Evolutionary conservation across 2,888 invertebrate species (phyloP), one percentile per base, ranked within the genome.

Genomic region (Rosalia funebris): DNA sequence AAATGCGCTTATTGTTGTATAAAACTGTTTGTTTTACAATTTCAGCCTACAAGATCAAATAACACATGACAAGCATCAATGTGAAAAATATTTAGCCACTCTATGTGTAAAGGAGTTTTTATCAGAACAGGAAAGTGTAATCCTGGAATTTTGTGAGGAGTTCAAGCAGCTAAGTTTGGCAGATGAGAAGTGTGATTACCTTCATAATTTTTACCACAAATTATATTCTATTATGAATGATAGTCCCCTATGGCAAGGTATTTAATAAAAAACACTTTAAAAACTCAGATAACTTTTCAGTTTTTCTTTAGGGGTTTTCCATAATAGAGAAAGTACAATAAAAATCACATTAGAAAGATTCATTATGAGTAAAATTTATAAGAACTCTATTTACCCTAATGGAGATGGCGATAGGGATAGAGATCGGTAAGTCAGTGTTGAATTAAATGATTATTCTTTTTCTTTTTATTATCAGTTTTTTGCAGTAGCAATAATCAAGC

Each of bases 371-470:
- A 86, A 92, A 19, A 91, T 98, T 54, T 98, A 98, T 82, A 87
- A 91, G 36, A 91, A 93, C 77, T 96, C 98, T 45, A 86, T 99
- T 81, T 97, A 96, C 83, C 98, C 98, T 3, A 98, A 98, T 79
- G 96, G 95, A 1, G 98, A 98, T 79, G 96, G 94, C 0, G 98
- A 99, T 82, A 86, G 95, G 64, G 89, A 92, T 16, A 83, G 98
- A 62, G 98, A 98, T 81, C 91, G 91, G 92, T 93, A 77, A 85
- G 66, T 54, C 34, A 34, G 10, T 5, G 25, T 25, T 25, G 25
- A 25, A 25, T 25, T 25, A 7, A 25, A 25, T 25, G 25, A 5
- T 3, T 25, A 25, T 25, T 25, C 7, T n/a, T n/a, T n/a, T n/a
- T n/a, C n/a, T n/a, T n/a, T n/a, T n/a, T n/a, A n/a, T n/a, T n/a